These are phyloP conservation scores for Anhinga anhinga DNA, from an alignment of 2,113 vertebrate species.

Conservation along the genomic window DNA sequence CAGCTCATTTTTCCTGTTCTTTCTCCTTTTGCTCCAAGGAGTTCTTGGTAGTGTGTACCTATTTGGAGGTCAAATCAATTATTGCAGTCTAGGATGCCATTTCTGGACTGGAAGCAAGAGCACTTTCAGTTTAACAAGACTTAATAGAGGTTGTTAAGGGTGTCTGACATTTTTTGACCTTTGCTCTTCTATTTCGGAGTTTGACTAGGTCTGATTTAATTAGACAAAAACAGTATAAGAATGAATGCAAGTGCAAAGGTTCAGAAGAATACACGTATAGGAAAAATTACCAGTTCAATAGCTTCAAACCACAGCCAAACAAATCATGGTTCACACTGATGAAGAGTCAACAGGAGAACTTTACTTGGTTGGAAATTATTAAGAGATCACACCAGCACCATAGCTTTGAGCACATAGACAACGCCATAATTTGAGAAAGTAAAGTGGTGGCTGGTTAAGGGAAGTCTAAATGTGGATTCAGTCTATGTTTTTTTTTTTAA, in stretches of 20 bases:
- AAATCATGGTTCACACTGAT: not conserved
- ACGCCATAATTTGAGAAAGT: no score
- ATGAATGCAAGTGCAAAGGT: not conserved
- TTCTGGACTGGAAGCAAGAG: slow-evolving; percentile 27
- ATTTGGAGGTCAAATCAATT: slow-evolving; percentile 61
- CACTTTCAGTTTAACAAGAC: slow-evolving; percentile 37
- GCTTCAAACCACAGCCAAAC: not conserved
- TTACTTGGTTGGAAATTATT: not conserved
- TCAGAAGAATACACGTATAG: not conserved
- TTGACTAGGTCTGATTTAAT: slow-evolving; percentile 54
- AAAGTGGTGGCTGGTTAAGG: no score
- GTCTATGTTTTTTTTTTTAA: not conserved
- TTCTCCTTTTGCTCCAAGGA: not conserved
- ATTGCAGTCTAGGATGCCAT: slow-evolving; percentile 2
- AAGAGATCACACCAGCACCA: not conserved
- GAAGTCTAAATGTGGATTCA: not conserved
- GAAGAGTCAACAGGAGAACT: not conserved
- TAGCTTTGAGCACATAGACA: not conserved
- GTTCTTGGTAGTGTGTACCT: not conserved
- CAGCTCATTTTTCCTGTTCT: not conserved
- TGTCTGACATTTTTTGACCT: slow-evolving; percentile 54
- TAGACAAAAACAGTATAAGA: slow-evolving; percentile 43
- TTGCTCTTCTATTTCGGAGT: slow-evolving; percentile 37
- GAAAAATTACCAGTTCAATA: not conserved
- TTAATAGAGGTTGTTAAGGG: slow-evolving; percentile 40